A percentile compares a stretch with the other conserved stretches of the same genome.
phyloP scores from a whole-genome alignment of 2,888 invertebrate species.

The Eucera pruinosa region DNA sequence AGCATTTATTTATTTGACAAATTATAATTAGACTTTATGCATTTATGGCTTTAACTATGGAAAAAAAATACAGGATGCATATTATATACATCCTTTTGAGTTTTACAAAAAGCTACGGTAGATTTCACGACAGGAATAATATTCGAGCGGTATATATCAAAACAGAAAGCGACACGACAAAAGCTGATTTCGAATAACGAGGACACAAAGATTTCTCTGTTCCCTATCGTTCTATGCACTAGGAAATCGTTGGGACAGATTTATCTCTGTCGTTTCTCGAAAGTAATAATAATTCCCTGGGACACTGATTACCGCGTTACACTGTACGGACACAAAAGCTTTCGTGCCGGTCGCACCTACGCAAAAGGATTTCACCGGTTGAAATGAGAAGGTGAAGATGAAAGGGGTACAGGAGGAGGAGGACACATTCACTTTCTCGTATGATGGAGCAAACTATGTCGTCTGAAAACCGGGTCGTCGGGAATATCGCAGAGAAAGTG shows the following conservation, averaged over 20 bases:
- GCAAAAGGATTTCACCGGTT: constrained; percentile 56
- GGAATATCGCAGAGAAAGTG: constrained; percentile 79
- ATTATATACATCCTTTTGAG: no score
- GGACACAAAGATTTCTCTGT: constrained; percentile 42
- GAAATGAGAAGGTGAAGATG: constrained; percentile 11
- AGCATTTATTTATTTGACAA: no score
- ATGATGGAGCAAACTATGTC: constrained; percentile 72
- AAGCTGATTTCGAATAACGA: constrained; percentile 15
- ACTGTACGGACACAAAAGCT: constrained; percentile 38
- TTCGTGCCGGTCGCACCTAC: constrained; percentile 57
- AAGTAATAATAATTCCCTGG: constrained; percentile 41
- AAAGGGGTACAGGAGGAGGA: constrained; percentile 14
- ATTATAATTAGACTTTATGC: no score
- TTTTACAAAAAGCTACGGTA: neutral
- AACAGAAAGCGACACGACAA: constrained; percentile 10
- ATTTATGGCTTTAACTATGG: no score
- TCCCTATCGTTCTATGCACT: constrained; percentile 23
- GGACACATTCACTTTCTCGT: constrained; percentile 78
- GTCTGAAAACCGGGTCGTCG: constrained; percentile 76
- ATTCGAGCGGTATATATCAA: neutral
- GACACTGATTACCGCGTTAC: constrained; percentile 25
- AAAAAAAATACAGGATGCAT: no score
- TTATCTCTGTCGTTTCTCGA: constrained; percentile 41
- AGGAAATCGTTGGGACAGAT: constrained; percentile 44
- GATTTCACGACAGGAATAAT: neutral